A percentile compares a stretch with the other conserved stretches of the same genome.
Conservation (phyloP, 2,888 invertebrate genomes). For the Pristionchus japonicus region DNA sequence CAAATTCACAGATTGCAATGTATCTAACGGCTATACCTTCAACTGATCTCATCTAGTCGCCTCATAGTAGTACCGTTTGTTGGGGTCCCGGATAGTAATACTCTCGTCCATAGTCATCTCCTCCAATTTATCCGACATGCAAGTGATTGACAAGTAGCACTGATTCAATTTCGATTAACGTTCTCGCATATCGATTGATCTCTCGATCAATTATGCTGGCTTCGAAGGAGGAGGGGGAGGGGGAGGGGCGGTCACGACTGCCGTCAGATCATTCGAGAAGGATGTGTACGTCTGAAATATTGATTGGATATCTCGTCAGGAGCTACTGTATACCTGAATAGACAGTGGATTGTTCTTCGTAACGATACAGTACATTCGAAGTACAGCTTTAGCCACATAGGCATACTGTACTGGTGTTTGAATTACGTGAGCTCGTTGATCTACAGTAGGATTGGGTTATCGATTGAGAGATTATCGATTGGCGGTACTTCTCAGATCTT, state of each 20-base stretch:
- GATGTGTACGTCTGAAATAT: not conserved
- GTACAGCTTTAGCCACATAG: constrained; percentile 28
- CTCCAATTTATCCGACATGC: not conserved
- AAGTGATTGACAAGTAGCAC: constrained; percentile 37
- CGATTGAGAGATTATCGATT: not conserved
- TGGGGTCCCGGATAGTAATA: no score
- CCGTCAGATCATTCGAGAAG: not conserved
- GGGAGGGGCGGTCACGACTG: not conserved
- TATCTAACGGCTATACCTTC: not conserved
- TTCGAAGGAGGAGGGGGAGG: constrained; percentile 21
- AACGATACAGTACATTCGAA: constrained; percentile 18
- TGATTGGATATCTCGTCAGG: not conserved
- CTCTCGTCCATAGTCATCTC: not conserved
- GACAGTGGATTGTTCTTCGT: constrained; percentile 17
- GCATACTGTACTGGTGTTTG: constrained; percentile 51
- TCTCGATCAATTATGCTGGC: not conserved
- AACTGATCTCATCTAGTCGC: not conserved
- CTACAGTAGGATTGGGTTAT: constrained; percentile 37
- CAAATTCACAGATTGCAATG: not conserved
- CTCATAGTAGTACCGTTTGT: no score
- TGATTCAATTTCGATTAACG: constrained; percentile 37
- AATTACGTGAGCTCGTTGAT: constrained; percentile 53
- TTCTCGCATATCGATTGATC: constrained; percentile 28
- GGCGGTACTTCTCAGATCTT: constrained; percentile 23
- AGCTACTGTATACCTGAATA: not conserved